phyloP scores from a whole-genome alignment of 2,113 vertebrate genomes.

The Prolemur simus region DNA sequence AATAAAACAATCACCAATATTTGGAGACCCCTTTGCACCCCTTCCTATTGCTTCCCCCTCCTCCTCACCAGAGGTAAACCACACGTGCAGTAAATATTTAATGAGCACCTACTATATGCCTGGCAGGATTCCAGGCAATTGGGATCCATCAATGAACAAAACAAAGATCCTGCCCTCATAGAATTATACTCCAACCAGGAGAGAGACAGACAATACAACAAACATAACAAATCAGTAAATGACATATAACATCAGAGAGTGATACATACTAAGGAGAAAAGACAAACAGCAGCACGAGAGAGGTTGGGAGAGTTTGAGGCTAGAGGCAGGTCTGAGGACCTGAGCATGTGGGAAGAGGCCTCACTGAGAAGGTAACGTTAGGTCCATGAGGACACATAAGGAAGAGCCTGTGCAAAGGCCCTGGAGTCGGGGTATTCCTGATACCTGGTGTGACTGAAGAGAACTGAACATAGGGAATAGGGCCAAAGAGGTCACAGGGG shows the following conservation, averaged over 20 bases:
- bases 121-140: not conserved
- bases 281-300: not conserved
- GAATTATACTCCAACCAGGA: not conserved
- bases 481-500: not conserved
- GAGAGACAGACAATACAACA: not conserved
- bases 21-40: not conserved
- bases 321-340: not conserved
- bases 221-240: not conserved
- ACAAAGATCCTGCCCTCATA: not conserved
- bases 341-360: not conserved
- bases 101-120: not conserved
- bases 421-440: not conserved
- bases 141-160: not conserved
- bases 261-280: not conserved
- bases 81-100: not conserved
- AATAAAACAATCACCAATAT: not conserved
- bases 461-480: not conserved
- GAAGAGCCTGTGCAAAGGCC: not conserved
- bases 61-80: not conserved
- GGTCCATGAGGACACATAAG: not conserved
- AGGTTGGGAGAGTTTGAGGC: not conserved
- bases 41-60: not conserved
- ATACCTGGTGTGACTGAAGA: not conserved
- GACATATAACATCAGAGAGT: not conserved
- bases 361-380: not conserved